Evolutionary conservation across 1,140 invertebrate genomes (phyloP).

Genomic region (Mactra quadrangularis): DNA sequence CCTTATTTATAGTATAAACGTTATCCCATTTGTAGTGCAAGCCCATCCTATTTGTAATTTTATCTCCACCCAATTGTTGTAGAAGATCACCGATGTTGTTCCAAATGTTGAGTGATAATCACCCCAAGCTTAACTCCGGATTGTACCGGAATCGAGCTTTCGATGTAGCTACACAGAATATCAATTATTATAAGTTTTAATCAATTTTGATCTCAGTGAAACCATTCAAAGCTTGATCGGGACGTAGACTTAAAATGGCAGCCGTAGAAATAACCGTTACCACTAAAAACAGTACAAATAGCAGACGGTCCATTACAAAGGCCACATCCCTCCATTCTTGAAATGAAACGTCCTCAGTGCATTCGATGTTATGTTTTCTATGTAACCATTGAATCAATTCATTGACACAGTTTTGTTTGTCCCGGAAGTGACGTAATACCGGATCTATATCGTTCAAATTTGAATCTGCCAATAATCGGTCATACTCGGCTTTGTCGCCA

Average conservation of each 20-base stretch:
- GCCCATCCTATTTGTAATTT: too few relatives aligned
- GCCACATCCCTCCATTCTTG: slow-evolving; percentile 86
- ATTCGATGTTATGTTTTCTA: slow-evolving; percentile 68
- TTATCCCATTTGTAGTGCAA: too few relatives aligned
- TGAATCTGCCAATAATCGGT: background rate
- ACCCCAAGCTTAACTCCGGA: too few relatives aligned
- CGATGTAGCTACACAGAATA: too few relatives aligned
- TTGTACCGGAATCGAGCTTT: too few relatives aligned
- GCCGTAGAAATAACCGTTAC: slow-evolving; percentile 84
- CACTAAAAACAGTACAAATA: slow-evolving; percentile 86
- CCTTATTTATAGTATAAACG: too few relatives aligned
- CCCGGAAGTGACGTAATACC: slow-evolving; percentile 36
- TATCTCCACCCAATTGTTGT: too few relatives aligned
- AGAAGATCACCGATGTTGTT: too few relatives aligned
- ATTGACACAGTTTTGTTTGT: slow-evolving; percentile 64
- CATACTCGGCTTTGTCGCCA: background rate
- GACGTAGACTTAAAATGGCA: slow-evolving; percentile 81
- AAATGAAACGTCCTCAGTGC: slow-evolving; percentile 76
- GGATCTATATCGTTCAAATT: slow-evolving; percentile 4
- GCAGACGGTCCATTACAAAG: slow-evolving; percentile 85
- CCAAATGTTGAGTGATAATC: too few relatives aligned
- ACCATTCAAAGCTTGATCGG: slow-evolving; percentile 48
- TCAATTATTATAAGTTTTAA: background rate
- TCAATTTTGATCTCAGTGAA: slow-evolving; percentile 44
- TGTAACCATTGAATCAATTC: slow-evolving; percentile 71